Evolutionary conservation across 1,140 invertebrate genomes (phyloP).

Genomic region (honey bee (Apis mellifera)): DNA sequence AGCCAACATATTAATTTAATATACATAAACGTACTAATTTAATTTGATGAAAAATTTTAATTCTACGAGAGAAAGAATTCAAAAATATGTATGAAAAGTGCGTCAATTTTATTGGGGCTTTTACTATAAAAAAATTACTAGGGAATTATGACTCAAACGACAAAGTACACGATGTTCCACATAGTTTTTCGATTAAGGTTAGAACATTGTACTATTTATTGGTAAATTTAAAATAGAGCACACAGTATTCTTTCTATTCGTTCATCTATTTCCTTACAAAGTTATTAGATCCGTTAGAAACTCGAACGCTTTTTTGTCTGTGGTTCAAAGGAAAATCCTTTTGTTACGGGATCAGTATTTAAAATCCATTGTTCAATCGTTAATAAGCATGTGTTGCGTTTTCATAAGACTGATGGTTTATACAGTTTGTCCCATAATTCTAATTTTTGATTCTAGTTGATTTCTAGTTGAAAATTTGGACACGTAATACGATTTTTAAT

Average conservation of each 20-base stretch:
- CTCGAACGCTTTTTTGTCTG: conserved; percentile 6
- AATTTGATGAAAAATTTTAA: neutral
- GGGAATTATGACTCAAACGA: conserved; percentile 8
- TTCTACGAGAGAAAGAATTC: neutral
- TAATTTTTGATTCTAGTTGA: neutral
- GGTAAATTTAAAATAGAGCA: conserved; percentile 16
- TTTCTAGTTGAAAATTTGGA: conserved; percentile 8
- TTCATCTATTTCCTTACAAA: neutral
- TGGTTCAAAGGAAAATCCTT: neutral
- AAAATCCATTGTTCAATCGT: conserved; percentile 10
- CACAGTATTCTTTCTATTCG: neutral
- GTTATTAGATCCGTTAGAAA: neutral
- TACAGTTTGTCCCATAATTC: conserved; percentile 18
- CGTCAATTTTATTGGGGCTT: neutral
- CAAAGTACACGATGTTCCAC: conserved; percentile 1
- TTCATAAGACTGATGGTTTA: conserved; percentile 47
- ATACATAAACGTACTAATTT: conserved; percentile 4
- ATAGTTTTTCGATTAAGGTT: conserved; percentile 24
- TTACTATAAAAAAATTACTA: neutral
- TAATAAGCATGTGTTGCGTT: conserved; percentile 28
- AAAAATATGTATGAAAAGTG: neutral
- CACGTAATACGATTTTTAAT: neutral
- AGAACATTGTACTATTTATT: conserved; percentile 33
- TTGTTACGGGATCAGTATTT: conserved; percentile 23
- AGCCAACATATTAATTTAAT: neutral